Conservation (phyloP, 1,140 invertebrate species). For the Cydia fagiglandana region DNA sequence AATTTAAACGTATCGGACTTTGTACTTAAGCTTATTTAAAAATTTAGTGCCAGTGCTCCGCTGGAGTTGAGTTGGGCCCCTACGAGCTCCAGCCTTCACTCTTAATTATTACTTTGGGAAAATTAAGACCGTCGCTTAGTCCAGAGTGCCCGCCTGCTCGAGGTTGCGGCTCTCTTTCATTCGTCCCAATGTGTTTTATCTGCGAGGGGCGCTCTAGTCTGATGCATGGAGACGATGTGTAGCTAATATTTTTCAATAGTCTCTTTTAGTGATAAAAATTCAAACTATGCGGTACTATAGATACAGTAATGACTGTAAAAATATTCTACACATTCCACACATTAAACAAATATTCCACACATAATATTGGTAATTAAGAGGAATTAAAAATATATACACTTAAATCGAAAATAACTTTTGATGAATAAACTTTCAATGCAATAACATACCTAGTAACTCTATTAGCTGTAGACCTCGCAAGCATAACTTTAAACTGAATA, state of each 20-base stretch:
- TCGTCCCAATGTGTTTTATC: slow-evolving; percentile 78
- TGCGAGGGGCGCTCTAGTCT: slow-evolving; percentile 49
- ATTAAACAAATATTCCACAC: too few species aligned
- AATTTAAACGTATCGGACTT: slow-evolving; percentile 71
- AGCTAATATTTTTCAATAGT: neutral
- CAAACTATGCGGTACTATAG: too few species aligned
- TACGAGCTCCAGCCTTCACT: slow-evolving; percentile 72
- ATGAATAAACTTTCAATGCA: too few species aligned
- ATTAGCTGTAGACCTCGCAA: too few species aligned
- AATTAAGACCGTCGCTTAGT: slow-evolving; percentile 80
- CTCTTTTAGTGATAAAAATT: neutral
- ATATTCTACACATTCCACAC: too few species aligned
- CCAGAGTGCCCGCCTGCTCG: slow-evolving; percentile 64
- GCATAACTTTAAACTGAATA: too few species aligned
- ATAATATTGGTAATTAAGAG: too few species aligned
- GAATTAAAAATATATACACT: too few species aligned
- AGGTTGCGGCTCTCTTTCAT: slow-evolving; percentile 68
- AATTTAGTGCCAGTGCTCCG: slow-evolving; percentile 67
- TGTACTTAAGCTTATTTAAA: slow-evolving; percentile 75
- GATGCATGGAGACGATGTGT: slow-evolving; percentile 3
- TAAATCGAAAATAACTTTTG: too few species aligned
- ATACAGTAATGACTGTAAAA: too few species aligned
- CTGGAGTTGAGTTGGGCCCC: slow-evolving; percentile 46
- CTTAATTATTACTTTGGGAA: slow-evolving; percentile 81
- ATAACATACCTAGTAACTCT: too few species aligned